A percentile compares a stretch with the other conserved stretches of the same genome.
phyloP scores from a whole-genome alignment of 2,797 vertebrate genomes.

The Trematomus bernacchii region DNA sequence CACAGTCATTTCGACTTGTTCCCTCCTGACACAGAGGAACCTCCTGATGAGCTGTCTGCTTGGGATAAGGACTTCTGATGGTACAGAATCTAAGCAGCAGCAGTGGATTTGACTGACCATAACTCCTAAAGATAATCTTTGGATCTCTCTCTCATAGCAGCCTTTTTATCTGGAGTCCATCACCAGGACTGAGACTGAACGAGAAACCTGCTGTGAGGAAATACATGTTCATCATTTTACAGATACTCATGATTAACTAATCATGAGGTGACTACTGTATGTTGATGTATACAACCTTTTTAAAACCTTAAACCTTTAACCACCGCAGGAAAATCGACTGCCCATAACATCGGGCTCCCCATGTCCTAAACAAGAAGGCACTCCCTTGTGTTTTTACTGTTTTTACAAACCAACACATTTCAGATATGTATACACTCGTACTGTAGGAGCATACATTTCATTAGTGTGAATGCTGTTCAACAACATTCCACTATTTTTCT shows the following conservation, averaged over 20 bases:
- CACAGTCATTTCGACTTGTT: constrained; percentile 87
- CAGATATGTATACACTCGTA: not conserved
- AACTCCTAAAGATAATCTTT: not conserved
- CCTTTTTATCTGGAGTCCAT: not conserved
- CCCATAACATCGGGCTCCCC: too few relatives aligned
- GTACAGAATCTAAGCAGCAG: not conserved
- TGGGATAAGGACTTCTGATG: constrained; percentile 87
- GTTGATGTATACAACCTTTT: not conserved
- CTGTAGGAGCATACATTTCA: not conserved
- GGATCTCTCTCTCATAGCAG: not conserved
- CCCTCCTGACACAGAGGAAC: constrained; percentile 82
- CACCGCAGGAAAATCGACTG: not conserved
- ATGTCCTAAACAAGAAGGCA: not conserved
- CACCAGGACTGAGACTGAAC: constrained; percentile 1
- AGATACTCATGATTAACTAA: not conserved
- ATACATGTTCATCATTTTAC: not conserved
- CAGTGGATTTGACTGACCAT: not conserved
- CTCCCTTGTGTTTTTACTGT: not conserved
- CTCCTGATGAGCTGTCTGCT: constrained; percentile 85
- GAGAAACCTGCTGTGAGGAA: not conserved
- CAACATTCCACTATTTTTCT: too few relatives aligned
- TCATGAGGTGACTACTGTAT: not conserved
- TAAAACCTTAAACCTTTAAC: not conserved
- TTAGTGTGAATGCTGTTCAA: not conserved
- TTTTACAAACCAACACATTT: not conserved